phyloP scores from a whole-genome alignment of 2,797 vertebrate genomes.

The Limnodromus scolopaceus region DNA sequence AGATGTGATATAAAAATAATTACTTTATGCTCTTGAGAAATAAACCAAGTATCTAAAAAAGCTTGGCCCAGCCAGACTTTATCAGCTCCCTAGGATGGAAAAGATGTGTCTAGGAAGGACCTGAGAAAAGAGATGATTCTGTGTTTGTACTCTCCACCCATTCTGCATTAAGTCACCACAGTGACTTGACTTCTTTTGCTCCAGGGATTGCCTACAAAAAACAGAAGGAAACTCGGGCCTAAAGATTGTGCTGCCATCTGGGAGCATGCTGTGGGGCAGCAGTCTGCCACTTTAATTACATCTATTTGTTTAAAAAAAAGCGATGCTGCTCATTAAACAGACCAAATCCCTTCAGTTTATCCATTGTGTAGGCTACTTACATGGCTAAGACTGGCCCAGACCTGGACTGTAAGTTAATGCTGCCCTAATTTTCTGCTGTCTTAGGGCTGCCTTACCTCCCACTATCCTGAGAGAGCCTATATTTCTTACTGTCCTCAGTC shows the following conservation, averaged over 20 bases:
- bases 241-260: slow-evolving; percentile 31
- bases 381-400: slow-evolving; percentile 22
- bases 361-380: slow-evolving; percentile 43
- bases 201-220: background rate
- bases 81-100: background rate
- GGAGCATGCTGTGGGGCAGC: background rate
- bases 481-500: slow-evolving; percentile 48
- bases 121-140: background rate
- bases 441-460: slow-evolving; percentile 30
- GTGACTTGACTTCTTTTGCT: background rate
- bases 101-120: background rate
- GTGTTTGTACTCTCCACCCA: background rate
- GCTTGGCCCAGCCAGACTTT: background rate
- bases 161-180: background rate
- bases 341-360: slow-evolving; percentile 37
- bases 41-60: background rate
- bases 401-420: background rate
- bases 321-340: background rate
- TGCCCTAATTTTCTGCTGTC: slow-evolving; percentile 39
- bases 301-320: background rate
- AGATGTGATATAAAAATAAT: background rate
- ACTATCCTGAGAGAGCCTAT: background rate
- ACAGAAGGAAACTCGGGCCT: background rate
- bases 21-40: background rate
- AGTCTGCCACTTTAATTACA: slow-evolving; percentile 13